These are phyloP conservation scores for Esox lucius DNA, from an alignment of 2,797 vertebrate species.

Conservation along the genomic window DNA sequence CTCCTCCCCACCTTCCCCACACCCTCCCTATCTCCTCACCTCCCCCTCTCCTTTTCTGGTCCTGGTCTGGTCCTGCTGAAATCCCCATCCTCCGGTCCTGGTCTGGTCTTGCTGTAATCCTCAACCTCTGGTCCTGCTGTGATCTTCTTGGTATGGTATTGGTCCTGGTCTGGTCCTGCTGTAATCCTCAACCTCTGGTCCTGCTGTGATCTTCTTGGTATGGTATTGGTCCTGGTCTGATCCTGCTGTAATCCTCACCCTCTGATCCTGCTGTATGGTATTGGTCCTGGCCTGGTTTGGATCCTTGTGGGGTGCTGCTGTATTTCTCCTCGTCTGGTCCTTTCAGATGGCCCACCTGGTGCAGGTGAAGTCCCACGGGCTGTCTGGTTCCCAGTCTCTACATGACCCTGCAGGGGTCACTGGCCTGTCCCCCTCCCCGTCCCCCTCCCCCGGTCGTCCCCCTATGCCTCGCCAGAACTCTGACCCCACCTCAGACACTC, in stretches of 20 bases:
- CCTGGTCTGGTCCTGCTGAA: neutral
- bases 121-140: no score
- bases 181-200: no score
- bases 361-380: conserved; percentile 93
- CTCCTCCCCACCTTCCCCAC: neutral
- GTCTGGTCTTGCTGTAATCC: no score
- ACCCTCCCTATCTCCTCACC: neutral
- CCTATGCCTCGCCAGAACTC: conserved; percentile 99
- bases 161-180: no score
- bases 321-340: neutral
- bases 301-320: conserved; percentile 32
- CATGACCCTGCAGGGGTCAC: conserved; percentile 84
- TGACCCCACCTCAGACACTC: conserved; percentile 97
- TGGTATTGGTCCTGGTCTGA: neutral
- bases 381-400: conserved; percentile 96
- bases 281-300: conserved; percentile 22
- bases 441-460: conserved; percentile 90
- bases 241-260: neutral
- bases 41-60: neutral
- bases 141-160: conserved; percentile 2
- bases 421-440: conserved; percentile 75
- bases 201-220: neutral
- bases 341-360: conserved; percentile 90
- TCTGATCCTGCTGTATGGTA: neutral
- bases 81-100: no score